Conservation (phyloP, 2,888 invertebrate genomes). For the Eupithecia abbreviata region DNA sequence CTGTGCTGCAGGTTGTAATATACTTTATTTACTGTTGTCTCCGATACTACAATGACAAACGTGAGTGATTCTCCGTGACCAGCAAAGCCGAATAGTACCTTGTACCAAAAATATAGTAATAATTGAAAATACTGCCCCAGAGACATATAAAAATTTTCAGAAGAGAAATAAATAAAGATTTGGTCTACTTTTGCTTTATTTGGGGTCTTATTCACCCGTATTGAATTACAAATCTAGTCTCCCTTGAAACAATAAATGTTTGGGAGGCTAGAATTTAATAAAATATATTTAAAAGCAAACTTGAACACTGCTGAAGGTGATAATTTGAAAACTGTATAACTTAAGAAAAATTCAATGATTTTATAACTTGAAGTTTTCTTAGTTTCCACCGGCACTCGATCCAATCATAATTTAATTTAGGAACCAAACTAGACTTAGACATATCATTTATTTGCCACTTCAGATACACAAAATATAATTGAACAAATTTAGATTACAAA, state of each 20-base stretch:
- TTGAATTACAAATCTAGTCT: neutral
- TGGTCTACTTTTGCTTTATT: neutral
- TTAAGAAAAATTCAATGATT: too few species aligned
- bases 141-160: neutral
- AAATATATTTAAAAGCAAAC: too few species aligned
- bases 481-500: too few species aligned
- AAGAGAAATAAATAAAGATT: neutral
- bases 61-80: conserved; percentile 10
- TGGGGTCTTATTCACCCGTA: neutral
- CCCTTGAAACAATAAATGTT: neutral
- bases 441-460: too few species aligned
- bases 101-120: conserved; percentile 8
- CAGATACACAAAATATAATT: too few species aligned
- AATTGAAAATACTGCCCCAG: neutral
- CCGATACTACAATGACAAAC: neutral
- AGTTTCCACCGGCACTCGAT: too few species aligned
- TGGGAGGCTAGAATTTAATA: too few species aligned
- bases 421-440: too few species aligned
- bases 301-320: too few species aligned
- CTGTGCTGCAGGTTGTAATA: neutral
- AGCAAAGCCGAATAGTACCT: conserved; percentile 10
- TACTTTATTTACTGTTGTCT: neutral
- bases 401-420: too few species aligned
- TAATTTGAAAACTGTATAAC: too few species aligned
- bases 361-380: too few species aligned